Evolutionary conservation across 2,113 vertebrate genomes (phyloP).

Genomic region (Galemys pyrenaicus): DNA sequence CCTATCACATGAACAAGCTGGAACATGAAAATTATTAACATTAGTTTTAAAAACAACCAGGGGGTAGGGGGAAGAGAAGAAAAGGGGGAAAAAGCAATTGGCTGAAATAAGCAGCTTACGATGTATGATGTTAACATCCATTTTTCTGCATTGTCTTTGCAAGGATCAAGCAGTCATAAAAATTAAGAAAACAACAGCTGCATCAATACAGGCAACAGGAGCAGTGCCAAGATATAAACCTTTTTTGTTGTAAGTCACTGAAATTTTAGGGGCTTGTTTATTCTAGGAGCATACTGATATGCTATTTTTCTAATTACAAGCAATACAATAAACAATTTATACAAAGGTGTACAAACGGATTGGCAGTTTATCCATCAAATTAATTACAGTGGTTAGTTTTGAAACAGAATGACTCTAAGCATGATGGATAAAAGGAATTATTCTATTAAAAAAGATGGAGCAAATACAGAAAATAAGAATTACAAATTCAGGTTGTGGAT

Average conservation of each 20-base stretch:
- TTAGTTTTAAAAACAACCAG: not conserved
- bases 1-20: not conserved
- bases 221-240: not conserved
- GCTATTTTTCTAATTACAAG: constrained; percentile 40
- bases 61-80: no score
- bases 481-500: not conserved
- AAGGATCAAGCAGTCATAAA: constrained; percentile 26
- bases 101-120: not conserved
- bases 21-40: not conserved
- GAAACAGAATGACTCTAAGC: not conserved
- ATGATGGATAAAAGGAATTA: not conserved
- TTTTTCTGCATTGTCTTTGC: not conserved
- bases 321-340: not conserved
- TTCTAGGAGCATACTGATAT: not conserved
- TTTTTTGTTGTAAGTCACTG: not conserved
- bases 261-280: not conserved
- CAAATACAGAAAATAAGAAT: constrained; percentile 25
- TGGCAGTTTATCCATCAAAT: not conserved
- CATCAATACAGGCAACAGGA: not conserved
- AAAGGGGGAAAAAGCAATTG: not conserved
- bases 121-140: not conserved
- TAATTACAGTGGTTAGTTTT: not conserved
- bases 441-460: constrained; percentile 8
- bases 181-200: constrained; percentile 1
- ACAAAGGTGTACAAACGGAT: not conserved